phyloP scores from a whole-genome alignment of 2,113 vertebrate species.

The Psophia crepitans region DNA sequence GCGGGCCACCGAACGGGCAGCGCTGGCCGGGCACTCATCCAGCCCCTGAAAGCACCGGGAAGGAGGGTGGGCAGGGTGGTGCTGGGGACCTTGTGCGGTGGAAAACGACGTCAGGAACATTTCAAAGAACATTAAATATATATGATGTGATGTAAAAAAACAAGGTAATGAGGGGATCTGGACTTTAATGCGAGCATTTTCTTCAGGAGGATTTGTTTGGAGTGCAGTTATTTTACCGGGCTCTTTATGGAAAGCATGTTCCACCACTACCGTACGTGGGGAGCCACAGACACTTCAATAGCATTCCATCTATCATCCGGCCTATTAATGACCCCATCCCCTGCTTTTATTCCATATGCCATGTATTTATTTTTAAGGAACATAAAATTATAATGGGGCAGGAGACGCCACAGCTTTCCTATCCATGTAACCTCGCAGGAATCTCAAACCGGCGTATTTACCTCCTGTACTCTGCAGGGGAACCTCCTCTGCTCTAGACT shows the following conservation, averaged over 20 bases:
- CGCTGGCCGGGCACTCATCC: neutral
- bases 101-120: neutral
- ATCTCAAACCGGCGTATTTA: neutral
- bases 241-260: neutral
- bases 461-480: neutral
- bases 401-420: neutral
- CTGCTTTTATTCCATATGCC: neutral
- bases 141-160: neutral
- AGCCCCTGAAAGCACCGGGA: neutral
- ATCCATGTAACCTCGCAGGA: neutral
- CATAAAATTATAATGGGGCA: neutral
- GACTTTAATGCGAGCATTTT: neutral
- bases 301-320: neutral
- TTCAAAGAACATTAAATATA: neutral
- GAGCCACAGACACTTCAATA: neutral
- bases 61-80: fast-evolving
- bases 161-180: neutral
- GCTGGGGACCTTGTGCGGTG: neutral
- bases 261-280: neutral
- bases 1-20: neutral
- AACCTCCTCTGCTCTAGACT: neutral
- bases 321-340: neutral
- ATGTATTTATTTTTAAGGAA: neutral
- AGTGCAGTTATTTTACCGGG: neutral
- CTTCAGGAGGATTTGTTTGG: neutral